Percentiles rank a stretch among this genome's conserved stretches.
Evolutionary conservation across 2,888 invertebrate species (phyloP).

Genomic region (Papilio elwesi): DNA sequence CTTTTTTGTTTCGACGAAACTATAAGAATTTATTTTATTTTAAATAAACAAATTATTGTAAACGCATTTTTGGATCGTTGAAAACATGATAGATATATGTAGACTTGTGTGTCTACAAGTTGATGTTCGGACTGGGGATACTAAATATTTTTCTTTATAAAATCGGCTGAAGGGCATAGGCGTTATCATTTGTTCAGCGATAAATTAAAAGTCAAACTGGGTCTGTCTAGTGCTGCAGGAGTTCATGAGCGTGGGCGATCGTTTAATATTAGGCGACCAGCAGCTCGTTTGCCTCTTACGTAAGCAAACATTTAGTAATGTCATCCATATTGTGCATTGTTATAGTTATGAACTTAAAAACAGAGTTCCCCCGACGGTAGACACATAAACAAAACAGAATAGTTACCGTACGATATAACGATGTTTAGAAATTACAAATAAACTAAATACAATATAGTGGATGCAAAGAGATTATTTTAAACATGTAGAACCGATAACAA

Average conservation of each 20-base stretch:
- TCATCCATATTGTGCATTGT: constrained; percentile 17
- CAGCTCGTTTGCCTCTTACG: not conserved
- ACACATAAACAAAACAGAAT: constrained; percentile 18
- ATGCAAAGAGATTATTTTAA: not conserved
- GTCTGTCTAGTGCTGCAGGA: too few species aligned
- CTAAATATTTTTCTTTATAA: not conserved
- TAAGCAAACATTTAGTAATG: constrained; percentile 7
- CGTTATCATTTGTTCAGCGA: too few species aligned
- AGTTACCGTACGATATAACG: constrained; percentile 1
- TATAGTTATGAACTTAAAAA: constrained; percentile 22
- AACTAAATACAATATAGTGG: not conserved
- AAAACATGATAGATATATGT: too few species aligned
- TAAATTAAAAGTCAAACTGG: too few species aligned
- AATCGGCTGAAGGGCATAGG: not conserved
- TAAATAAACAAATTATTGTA: too few species aligned
- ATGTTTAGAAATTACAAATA: constrained; percentile 26
- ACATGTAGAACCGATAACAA: constrained; percentile 5
- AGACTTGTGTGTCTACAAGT: not conserved
- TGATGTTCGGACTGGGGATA: not conserved
- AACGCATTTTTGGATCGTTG: too few species aligned
- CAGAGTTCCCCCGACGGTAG: not conserved
- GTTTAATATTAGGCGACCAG: too few species aligned
- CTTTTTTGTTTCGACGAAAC: too few species aligned
- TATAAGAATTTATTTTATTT: too few species aligned
- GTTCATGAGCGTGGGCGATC: not conserved